Conservation (phyloP, 2,888 invertebrate genomes). For the Muscina levida region DNA sequence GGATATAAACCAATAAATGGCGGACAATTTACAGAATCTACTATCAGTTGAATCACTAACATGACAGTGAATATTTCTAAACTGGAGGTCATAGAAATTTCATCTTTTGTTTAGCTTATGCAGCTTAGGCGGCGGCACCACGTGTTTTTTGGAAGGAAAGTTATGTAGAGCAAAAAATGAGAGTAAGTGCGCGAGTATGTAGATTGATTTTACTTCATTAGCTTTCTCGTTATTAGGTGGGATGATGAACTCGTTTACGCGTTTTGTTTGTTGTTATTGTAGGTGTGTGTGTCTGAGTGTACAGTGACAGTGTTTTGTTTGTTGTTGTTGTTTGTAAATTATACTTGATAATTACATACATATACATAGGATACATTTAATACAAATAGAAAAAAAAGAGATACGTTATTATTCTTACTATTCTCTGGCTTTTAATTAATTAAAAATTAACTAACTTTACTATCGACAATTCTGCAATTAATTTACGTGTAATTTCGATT, state of each 20-base stretch:
- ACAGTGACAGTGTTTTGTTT: slow-evolving; percentile 11
- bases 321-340: slow-evolving; percentile 21
- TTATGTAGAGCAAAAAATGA: background rate
- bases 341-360: slow-evolving; percentile 8
- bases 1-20: too few relatives aligned
- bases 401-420: slow-evolving; percentile 19
- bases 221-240: slow-evolving; percentile 52
- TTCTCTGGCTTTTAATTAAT: slow-evolving; percentile 35
- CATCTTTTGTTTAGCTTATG: too few relatives aligned
- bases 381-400: slow-evolving; percentile 1
- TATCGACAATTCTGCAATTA: background rate
- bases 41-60: too few relatives aligned
- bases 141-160: background rate
- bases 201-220: slow-evolving; percentile 34
- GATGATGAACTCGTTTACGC: slow-evolving; percentile 44
- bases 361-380: slow-evolving; percentile 52
- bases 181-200: slow-evolving; percentile 28
- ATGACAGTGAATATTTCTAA: too few relatives aligned
- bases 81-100: too few relatives aligned
- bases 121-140: too few relatives aligned
- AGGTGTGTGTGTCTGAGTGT: slow-evolving; percentile 28
- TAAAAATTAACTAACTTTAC: slow-evolving; percentile 49
- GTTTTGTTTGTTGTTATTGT: slow-evolving; percentile 11
- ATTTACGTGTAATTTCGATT: slow-evolving; percentile 21
- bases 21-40: too few relatives aligned